Base-by-base conservation (phyloP, 2,888 invertebrate genomes). In the Papilio gigon region DNA sequence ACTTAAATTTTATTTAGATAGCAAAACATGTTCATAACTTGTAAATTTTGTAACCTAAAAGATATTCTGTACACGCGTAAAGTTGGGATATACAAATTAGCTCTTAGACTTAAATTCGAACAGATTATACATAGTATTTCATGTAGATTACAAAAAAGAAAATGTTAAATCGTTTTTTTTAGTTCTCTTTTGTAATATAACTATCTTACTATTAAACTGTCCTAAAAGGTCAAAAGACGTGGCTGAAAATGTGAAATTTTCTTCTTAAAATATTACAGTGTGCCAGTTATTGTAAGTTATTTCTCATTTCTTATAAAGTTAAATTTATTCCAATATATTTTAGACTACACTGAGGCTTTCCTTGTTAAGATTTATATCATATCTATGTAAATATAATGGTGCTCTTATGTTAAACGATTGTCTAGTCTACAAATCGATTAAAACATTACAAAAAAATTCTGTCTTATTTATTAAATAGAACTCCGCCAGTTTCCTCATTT, bases 401-500 rank as follows among this genome's bases (percentile, higher is more conserved):
- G 87, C 86, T 87, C 80, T 81, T 81, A 78, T 78, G 80, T 82
- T 83, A 82, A 71, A 81, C 79, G 80, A 80, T 85, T 87, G 80
- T 90, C 90, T 90, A 90, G 90, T 90, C 90, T 85, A 82, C 78
- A 85, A 79, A 79, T 79, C 72, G 79, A 88, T 83, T 84, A 88
- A 88, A 88, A 76, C 80, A 83, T 80, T 83, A 73, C 75, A 71
- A 71, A 71, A 71, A 70, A 65, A 47, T 11, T 50, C 35, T 71
- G 25, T 67, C 69, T 70, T 68, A 50, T 62, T 71, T 71, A 58
- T 17, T 27, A 35, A 14, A 40, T 60, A 35, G 37, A 8, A 6
- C 3, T 62, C 14, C 3, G 37, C 11, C 37, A 37, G 9, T 17
- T 8, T 8, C 5, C 9, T 8, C 0, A 17, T 4, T 8, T 42